These are phyloP conservation scores for Electrona antarctica DNA, from an alignment of 2,113 vertebrate genomes.

Conservation along the genomic window DNA sequence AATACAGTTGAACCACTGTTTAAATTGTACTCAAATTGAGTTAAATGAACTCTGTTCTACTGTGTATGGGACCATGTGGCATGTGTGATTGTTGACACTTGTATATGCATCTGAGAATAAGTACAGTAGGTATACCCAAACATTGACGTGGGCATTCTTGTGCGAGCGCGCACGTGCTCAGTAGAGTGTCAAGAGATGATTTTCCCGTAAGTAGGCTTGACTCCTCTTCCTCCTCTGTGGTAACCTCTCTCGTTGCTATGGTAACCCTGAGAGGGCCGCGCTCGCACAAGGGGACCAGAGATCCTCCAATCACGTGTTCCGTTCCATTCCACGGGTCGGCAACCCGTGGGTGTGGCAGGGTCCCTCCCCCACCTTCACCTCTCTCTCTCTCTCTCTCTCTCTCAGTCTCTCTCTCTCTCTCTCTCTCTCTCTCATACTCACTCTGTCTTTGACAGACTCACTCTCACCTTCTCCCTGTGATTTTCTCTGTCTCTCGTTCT, in stretches of 20 bases:
- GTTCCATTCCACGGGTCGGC: constrained; percentile 30
- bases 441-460: constrained; percentile 9
- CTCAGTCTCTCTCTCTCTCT: background rate
- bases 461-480: constrained; percentile 12
- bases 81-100: background rate
- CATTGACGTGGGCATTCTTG: background rate
- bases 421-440: background rate
- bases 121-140: background rate
- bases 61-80: background rate
- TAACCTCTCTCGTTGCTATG: constrained; percentile 66
- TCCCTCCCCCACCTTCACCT: constrained; percentile 2
- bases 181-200: constrained; percentile 46
- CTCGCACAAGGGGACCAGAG: constrained; percentile 35
- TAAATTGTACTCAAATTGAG: too few species aligned
- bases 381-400: constrained; percentile 12
- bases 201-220: constrained; percentile 54
- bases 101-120: background rate
- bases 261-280: constrained; percentile 54
- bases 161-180: background rate
- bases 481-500: constrained; percentile 28
- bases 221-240: constrained; percentile 49
- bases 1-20: too few species aligned
- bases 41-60: too few species aligned
- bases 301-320: constrained; percentile 67
- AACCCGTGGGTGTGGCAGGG: background rate